Evolutionary conservation across 2,888 invertebrate genomes (phyloP), one percentile per base, ranked within the genome.

Genomic region (Drosophila ustulata): DNA sequence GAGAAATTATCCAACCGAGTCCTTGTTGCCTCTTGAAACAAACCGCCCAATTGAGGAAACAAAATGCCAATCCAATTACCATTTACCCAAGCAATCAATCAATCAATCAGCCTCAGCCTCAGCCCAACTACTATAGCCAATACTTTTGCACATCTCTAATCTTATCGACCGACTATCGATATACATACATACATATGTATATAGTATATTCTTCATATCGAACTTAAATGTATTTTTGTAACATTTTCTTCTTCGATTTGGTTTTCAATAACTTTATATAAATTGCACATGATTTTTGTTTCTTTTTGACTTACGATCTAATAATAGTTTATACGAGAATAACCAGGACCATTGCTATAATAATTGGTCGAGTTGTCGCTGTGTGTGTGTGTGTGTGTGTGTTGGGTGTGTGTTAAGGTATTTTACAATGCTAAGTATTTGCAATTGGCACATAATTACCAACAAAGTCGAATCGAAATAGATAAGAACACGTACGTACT

Each of bases 1-100:
- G 82, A 43, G 45, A 76, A 88, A 86, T 83, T 71, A 75, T 84
- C 86, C 88, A 84, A 84, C 82, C 80, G 77, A 85, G 77, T 83
- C 71, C 71, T 68, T 67, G 47, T 64, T 70, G 50, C 64, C 59
- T 71, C 59, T 49, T 51, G 41, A 79, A 71, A 69, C 55, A 71
- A 67, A 71, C 58, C 56, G 66, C 58, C 74, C 51, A 66, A 69
- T 66, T 53, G 64, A 50, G 7, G 53, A 46, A 72, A 51, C 49
- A 23, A 62, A 70, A 57, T 49, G 23, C 62, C 55, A 55, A 62
- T 50, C 53, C 64, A 66, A 66, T 74, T 43, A 56, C 62, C 53
- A 23, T 37, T 59, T 50, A 50, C 23, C 41, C 59, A 59, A 57
- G 39, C 18, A 26, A 28, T 13, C 49, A 28, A 49, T 30, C 47